These are phyloP conservation scores for Nephrotoma appendiculata DNA, from an alignment of 2,888 invertebrate species.

Conservation along the genomic window DNA sequence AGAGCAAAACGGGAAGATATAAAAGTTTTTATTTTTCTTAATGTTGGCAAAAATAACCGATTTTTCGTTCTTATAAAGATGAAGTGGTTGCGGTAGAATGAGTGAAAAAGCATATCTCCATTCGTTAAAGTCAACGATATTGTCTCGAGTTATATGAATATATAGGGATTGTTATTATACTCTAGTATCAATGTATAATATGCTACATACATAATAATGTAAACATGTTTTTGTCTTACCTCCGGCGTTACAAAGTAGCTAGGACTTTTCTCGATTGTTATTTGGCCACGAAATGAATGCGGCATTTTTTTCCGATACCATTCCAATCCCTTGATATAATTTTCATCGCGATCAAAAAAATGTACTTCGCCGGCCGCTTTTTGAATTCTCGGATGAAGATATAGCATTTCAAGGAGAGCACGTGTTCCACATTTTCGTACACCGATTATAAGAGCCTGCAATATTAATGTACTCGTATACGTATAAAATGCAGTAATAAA, in stretches of 20 bases:
- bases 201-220: background rate
- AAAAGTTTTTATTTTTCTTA: background rate
- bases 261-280: slow-evolving; percentile 95
- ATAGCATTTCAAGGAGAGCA: slow-evolving; percentile 90
- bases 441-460: slow-evolving; percentile 77
- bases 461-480: background rate
- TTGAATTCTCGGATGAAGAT: slow-evolving; percentile 83
- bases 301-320: slow-evolving; percentile 96
- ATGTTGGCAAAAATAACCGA: background rate
- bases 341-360: slow-evolving; percentile 91
- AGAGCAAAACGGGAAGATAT: background rate
- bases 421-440: slow-evolving; percentile 94
- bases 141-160: background rate
- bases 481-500: too few species aligned
- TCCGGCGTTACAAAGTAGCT: slow-evolving; percentile 93
- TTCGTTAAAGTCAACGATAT: background rate
- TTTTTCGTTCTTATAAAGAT: background rate
- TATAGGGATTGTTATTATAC: background rate
- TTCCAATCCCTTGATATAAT: slow-evolving; percentile 80
- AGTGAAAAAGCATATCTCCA: background rate
- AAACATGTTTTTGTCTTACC: slow-evolving; percentile 38
- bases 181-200: background rate
- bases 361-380: slow-evolving; percentile 92
- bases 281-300: slow-evolving; percentile 76
- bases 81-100: background rate